Evolutionary conservation across 2,888 invertebrate species (phyloP).

Genomic region (Ichneumoninae sp.): DNA sequence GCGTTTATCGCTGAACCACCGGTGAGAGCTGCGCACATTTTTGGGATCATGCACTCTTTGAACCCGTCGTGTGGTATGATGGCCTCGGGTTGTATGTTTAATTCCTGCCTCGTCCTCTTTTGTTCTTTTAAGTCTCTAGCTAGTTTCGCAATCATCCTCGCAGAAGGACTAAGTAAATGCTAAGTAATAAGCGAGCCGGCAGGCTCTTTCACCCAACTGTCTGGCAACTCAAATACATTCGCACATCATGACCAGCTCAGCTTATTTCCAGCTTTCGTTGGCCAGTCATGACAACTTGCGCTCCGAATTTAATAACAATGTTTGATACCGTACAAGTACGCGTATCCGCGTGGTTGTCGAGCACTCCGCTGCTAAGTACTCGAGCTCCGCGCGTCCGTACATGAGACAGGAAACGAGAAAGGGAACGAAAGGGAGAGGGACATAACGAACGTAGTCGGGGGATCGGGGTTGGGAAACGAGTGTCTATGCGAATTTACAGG

Average conservation of each 20-base stretch:
- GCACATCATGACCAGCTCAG: neutral
- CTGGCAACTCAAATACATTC: neutral
- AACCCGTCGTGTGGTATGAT: neutral
- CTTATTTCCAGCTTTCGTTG: neutral
- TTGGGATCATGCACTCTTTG: neutral
- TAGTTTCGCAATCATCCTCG: neutral
- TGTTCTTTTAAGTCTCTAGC: neutral
- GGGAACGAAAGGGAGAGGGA: slow-evolving; percentile 25
- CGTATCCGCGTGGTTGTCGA: neutral
- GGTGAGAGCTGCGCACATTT: neutral
- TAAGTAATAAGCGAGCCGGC: neutral
- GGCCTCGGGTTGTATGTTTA: neutral
- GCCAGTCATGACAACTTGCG: neutral
- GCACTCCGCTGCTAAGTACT: neutral
- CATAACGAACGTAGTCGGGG: slow-evolving; percentile 1
- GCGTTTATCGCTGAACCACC: neutral
- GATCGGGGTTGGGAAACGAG: slow-evolving; percentile 9
- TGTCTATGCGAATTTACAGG: slow-evolving; percentile 54
- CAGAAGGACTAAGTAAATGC: neutral
- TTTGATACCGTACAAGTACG: neutral
- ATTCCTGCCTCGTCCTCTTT: neutral
- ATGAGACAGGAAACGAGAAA: slow-evolving; percentile 2
- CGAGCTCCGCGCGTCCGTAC: neutral
- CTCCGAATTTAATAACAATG: neutral
- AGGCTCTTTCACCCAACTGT: neutral